Conservation (phyloP, 2,113 vertebrate species). For the Nymphicus hollandicus region DNA sequence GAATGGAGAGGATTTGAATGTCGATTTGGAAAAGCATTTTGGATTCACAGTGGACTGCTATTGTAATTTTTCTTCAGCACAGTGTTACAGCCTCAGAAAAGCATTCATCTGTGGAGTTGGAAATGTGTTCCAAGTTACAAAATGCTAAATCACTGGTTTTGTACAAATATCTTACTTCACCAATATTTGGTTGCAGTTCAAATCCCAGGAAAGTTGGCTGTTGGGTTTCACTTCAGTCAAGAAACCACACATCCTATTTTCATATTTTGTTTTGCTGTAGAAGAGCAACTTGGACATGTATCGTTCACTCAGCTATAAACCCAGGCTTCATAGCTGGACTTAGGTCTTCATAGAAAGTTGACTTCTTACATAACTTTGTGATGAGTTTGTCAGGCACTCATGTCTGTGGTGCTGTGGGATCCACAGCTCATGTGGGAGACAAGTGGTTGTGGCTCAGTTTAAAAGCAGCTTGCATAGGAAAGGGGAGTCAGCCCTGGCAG, state of each 20-base stretch:
- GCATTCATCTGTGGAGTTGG: background rate
- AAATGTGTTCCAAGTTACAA: background rate
- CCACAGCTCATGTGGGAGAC: background rate
- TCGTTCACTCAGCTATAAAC: background rate
- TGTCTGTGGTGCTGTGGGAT: fast-evolving
- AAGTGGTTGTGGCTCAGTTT: background rate
- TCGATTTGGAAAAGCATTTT: background rate
- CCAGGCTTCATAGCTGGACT: background rate
- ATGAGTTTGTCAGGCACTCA: background rate
- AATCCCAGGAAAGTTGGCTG: background rate
- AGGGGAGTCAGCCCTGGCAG: background rate
- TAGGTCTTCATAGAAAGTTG: background rate
- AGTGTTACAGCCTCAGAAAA: background rate
- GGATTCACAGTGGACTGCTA: background rate
- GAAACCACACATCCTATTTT: background rate
- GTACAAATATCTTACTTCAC: background rate
- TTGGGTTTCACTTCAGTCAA: background rate
- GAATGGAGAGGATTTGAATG: background rate
- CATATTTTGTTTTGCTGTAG: background rate
- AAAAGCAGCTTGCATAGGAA: background rate
- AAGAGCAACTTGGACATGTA: background rate
- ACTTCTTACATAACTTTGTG: background rate
- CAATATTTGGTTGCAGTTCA: background rate
- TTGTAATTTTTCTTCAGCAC: background rate
- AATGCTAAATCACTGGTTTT: background rate